Percentiles rank a stretch among this genome's conserved stretches.
phyloP scores from a whole-genome alignment of 2,113 vertebrate genomes.

The Phalacrocorax pelagicus region DNA sequence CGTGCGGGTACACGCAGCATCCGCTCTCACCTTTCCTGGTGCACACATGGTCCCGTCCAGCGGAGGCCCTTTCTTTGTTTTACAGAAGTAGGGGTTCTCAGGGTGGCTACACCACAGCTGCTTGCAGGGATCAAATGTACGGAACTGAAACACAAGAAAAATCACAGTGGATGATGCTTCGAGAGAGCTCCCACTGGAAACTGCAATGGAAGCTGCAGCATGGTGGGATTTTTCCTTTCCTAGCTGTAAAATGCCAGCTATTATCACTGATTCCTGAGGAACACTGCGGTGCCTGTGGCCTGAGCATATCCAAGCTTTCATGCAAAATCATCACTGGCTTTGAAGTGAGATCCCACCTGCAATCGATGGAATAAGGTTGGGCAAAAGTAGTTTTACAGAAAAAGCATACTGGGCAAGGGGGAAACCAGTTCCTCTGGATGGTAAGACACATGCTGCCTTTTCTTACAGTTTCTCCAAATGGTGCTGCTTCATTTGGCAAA shows the following conservation, averaged over 20 bases:
- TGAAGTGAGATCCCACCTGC: background rate
- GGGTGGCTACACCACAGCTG: slow-evolving; percentile 98
- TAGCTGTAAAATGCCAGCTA: background rate
- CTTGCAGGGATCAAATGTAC: slow-evolving; percentile 95
- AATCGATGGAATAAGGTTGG: accelerated
- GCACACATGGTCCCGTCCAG: slow-evolving; percentile 96
- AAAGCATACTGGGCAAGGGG: background rate
- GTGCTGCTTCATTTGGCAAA: background rate
- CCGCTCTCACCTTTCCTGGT: slow-evolving; percentile 85
- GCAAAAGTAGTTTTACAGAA: background rate
- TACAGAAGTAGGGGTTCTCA: slow-evolving; percentile 98
- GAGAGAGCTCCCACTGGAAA: background rate
- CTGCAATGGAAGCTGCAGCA: background rate
- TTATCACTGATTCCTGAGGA: background rate
- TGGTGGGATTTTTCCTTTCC: background rate
- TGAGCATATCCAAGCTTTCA: background rate
- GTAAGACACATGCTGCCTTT: background rate
- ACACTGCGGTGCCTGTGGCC: accelerated
- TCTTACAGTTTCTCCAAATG: background rate
- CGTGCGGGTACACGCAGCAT: accelerated
- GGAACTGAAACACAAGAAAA: slow-evolving; percentile 82
- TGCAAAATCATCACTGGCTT: background rate
- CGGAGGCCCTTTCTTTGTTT: slow-evolving; percentile 98
- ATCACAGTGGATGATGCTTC: accelerated
- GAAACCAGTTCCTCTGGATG: background rate